A percentile compares a stretch with the other conserved stretches of the same genome.
These are phyloP conservation scores for Sitta europaea DNA, from an alignment of 2,113 vertebrate genomes.

Conservation along the genomic window DNA sequence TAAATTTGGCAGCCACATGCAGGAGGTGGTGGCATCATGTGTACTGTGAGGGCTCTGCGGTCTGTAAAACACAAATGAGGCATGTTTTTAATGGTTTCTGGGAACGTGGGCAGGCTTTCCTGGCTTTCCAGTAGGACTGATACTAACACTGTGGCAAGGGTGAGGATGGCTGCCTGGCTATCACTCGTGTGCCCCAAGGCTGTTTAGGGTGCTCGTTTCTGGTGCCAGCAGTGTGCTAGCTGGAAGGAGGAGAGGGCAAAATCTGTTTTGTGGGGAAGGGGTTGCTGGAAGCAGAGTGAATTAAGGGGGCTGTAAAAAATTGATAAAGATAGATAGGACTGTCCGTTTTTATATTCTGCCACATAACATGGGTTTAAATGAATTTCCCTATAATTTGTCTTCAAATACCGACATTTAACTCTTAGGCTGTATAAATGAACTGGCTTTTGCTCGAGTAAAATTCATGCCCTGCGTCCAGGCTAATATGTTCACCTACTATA, in stretches of 20 bases:
- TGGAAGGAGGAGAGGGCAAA: constrained; percentile 15
- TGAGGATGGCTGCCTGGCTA: not conserved
- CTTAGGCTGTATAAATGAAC: constrained; percentile 69
- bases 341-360: constrained; percentile 67
- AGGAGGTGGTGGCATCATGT: not conserved
- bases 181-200: not conserved
- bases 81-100: not conserved
- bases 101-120: not conserved
- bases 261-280: constrained; percentile 5
- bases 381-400: constrained; percentile 72
- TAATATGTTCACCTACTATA: constrained; percentile 73
- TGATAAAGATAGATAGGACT: constrained; percentile 57
- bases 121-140: not conserved
- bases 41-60: not conserved
- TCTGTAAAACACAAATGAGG: not conserved
- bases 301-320: constrained; percentile 52
- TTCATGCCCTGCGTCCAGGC: constrained; percentile 68
- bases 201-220: not conserved
- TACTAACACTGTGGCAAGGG: not conserved
- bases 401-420: constrained; percentile 72
- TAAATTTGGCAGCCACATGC: not conserved
- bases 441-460: constrained; percentile 71
- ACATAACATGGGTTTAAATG: constrained; percentile 68
- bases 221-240: not conserved
- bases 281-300: constrained; percentile 46